Evolutionary conservation across 2,113 vertebrate species (phyloP).

Genomic region (Camelus bactrianus): DNA sequence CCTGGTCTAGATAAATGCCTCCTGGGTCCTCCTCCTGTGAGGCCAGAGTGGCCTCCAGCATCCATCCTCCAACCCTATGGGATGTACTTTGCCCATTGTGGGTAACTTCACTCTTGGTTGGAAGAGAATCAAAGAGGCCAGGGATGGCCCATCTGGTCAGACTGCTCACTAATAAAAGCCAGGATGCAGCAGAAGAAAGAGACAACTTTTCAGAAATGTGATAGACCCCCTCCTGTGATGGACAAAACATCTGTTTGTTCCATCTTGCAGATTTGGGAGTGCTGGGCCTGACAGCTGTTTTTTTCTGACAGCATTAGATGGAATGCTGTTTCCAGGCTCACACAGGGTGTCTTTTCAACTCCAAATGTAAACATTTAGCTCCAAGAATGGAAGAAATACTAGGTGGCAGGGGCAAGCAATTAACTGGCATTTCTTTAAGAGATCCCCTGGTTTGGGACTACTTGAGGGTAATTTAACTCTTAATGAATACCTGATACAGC

Average conservation of each 20-base stretch:
- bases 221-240: constrained; percentile 68
- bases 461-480: not conserved
- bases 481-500: not conserved
- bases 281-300: constrained; percentile 21
- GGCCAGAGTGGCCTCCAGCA: constrained; percentile 17
- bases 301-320: constrained; percentile 50
- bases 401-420: not conserved
- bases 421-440: not conserved
- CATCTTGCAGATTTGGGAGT: constrained; percentile 68
- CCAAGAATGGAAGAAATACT: constrained; percentile 33
- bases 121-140: constrained; percentile 58
- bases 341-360: constrained; percentile 70
- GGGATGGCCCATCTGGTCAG: constrained; percentile 63
- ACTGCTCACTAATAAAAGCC: constrained; percentile 79
- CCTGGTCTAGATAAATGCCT: not conserved
- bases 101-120: not conserved
- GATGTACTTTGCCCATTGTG: not conserved
- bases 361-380: constrained; percentile 69
- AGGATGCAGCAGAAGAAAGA: constrained; percentile 74
- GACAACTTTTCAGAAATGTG: constrained; percentile 75
- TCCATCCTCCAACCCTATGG: not conserved
- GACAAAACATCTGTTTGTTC: constrained; percentile 82
- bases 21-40: not conserved
- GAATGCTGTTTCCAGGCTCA: constrained; percentile 50
- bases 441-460: not conserved